These are phyloP conservation scores for Axinella damicornis DNA, from an alignment of 37 sponge, comb jelly and placozoan species.

Conservation along the genomic window DNA sequence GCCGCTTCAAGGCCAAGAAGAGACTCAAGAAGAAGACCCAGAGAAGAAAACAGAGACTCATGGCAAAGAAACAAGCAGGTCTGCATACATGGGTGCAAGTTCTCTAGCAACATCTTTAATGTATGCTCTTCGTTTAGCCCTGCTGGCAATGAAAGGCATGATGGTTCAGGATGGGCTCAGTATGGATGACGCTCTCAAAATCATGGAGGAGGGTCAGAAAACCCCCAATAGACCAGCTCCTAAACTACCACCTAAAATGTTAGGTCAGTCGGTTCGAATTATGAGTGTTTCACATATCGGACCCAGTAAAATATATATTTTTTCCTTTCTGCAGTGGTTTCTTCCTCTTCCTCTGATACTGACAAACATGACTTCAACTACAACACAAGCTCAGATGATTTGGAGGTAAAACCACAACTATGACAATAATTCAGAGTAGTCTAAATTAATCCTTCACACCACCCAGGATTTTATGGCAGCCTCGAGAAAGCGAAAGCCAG, in stretches of 20 bases:
- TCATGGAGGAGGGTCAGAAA: constrained; percentile 65
- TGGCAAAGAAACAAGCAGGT: constrained; percentile 62
- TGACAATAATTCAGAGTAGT: no score
- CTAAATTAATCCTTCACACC: no score
- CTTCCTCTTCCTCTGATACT: constrained; percentile 71
- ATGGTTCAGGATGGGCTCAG: constrained; percentile 68
- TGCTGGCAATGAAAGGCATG: constrained; percentile 73
- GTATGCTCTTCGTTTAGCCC: constrained; percentile 9
- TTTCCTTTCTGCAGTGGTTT: constrained; percentile 49
- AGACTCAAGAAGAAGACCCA: constrained; percentile 77
- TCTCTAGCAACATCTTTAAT: background rate
- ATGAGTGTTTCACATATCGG: no score
- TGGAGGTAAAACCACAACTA: no score
- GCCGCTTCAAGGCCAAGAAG: constrained; percentile 49
- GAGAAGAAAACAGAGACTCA: constrained; percentile 59
- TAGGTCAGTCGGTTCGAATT: constrained; percentile 29
- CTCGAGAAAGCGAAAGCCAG: no score
- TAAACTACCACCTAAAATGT: constrained; percentile 38
- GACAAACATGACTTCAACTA: constrained; percentile 73
- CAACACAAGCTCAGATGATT: no score
- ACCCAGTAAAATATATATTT: no score
- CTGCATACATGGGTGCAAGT: no score
- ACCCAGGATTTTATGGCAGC: no score
- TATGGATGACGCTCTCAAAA: constrained; percentile 45
- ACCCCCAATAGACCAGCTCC: constrained; percentile 42